These are phyloP conservation scores for Neria commutata DNA, from an alignment of 2,888 invertebrate species.

Conservation along the genomic window DNA sequence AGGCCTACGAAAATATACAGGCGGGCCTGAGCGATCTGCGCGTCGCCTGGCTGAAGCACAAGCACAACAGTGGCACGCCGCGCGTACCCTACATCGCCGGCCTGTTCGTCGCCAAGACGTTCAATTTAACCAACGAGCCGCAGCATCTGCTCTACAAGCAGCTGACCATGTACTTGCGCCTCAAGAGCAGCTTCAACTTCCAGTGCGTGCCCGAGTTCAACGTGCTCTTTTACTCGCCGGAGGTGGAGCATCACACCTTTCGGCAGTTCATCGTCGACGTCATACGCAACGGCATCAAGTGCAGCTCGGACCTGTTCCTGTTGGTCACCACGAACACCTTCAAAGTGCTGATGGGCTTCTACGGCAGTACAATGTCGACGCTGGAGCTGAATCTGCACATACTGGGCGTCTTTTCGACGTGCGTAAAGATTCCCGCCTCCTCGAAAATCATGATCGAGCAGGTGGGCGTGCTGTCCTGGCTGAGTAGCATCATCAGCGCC, in stretches of 20 bases:
- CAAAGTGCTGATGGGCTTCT: conserved; percentile 78
- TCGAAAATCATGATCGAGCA: conserved; percentile 70
- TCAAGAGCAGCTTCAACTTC: conserved; percentile 78
- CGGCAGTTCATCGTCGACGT: conserved; percentile 80
- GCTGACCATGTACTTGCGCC: conserved; percentile 78
- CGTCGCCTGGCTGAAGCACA: conserved; percentile 53
- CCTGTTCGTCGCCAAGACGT: conserved; percentile 55
- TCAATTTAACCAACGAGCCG: conserved; percentile 76
- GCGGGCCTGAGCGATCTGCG: conserved; percentile 52
- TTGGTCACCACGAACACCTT: conserved; percentile 76
- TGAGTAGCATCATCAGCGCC: conserved; percentile 61
- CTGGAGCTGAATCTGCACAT: conserved; percentile 69
- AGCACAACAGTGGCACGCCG: conserved; percentile 56
- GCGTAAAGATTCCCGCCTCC: conserved; percentile 70
- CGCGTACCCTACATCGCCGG: conserved; percentile 56
- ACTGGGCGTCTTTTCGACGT: conserved; percentile 69
- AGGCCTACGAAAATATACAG: conserved; percentile 60
- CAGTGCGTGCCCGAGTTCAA: conserved; percentile 86
- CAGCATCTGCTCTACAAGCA: conserved; percentile 77
- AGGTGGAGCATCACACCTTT: conserved; percentile 72
- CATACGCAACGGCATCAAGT: conserved; percentile 77
- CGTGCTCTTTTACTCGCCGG: conserved; percentile 80
- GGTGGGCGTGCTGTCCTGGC: conserved; percentile 76
- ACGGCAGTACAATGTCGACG: conserved; percentile 70
- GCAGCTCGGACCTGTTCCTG: conserved; percentile 75